Percentiles rank a stretch among this genome's conserved stretches.
Conservation (phyloP, 2,888 invertebrate species). For the Belgica antarctica region DNA sequence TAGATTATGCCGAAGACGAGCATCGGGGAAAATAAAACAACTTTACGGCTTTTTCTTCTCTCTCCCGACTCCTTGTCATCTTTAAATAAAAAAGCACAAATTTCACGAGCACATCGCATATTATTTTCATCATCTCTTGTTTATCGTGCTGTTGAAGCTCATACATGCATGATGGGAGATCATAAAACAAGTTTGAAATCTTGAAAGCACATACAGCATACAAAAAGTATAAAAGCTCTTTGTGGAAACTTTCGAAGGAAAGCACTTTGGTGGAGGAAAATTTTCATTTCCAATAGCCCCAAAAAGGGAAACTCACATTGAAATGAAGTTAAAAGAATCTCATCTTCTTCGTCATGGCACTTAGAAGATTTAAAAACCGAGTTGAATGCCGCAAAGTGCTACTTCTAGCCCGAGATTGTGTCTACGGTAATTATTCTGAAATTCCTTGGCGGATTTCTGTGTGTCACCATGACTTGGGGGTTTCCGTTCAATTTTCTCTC, state of each 20-base stretch:
- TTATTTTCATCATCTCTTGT: conserved; percentile 10
- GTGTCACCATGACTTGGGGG: conserved; percentile 20
- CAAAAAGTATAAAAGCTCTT: neutral
- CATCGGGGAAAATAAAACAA: neutral
- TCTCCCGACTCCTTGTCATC: neutral
- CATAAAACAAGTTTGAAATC: no score
- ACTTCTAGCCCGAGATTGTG: neutral
- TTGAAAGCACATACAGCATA: neutral
- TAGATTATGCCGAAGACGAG: neutral
- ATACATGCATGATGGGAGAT: no score
- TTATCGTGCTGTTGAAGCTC: conserved; percentile 22
- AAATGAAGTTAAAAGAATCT: neutral
- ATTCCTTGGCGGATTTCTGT: neutral
- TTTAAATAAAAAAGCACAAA: no score
- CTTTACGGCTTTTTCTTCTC: neutral
- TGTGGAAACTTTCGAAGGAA: neutral
- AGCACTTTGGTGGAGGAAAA: conserved; percentile 2
- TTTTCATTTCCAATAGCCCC: conserved; percentile 43
- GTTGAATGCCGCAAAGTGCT: neutral
- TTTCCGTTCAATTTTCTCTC: neutral
- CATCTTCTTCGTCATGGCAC: neutral
- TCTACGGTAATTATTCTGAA: neutral
- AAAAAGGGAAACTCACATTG: neutral
- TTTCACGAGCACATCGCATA: neutral
- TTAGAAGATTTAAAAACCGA: conserved; percentile 29